Base-by-base conservation (phyloP, 2,113 vertebrate genomes). In the Anthoscopus minutus region DNA sequence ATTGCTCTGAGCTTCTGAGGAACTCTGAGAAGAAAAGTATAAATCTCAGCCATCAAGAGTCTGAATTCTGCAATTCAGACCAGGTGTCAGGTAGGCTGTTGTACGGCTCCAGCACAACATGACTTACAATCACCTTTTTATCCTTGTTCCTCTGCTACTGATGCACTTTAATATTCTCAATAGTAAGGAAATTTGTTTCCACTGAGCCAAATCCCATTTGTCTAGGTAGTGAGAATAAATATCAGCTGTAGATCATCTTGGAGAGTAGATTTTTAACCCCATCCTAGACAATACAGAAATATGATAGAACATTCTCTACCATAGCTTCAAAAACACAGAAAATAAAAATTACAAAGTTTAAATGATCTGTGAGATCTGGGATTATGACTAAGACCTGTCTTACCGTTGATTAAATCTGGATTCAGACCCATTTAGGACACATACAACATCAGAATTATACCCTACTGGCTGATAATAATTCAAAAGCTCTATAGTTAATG, bases 201-300 rank as follows among this genome's bases (percentile, higher is more conserved):
- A 51, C 50, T 74, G 82, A 88, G 56, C 56, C 67, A 89, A 93
- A 60, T 89, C 56, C 65, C 38, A 71, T 93, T 94, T 92, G 35
- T 73, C 76, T 83, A 62, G n/a, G 58, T 16, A 38, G 79, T 77
- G 51, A 88, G 79, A 96, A 83, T 56, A 93, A 83, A 92, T 92
- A 70, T 22, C 76, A 83, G 69, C 65, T 94, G 61, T 78, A 90
- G 56, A 86, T 96, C 60, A 69, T 84, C 65, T 78, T 81, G 53
- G 47, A 79, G 69, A 92, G 44, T 23, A 90, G 31, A 61, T 90
- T 93, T 94, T 94, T 94, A 89, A 96, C 74, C 35, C 47, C 27
- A 18, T 83, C 38, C 33, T 77, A 27, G 27, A 60, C 47, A 88
- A 53, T 25, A 40, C 0, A 1, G 35, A 60, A 92, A 56, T 19